A percentile compares a stretch with the other conserved stretches of the same genome.
phyloP scores from a whole-genome alignment of 2,113 vertebrate genomes.

The Alligator mississippiensis region DNA sequence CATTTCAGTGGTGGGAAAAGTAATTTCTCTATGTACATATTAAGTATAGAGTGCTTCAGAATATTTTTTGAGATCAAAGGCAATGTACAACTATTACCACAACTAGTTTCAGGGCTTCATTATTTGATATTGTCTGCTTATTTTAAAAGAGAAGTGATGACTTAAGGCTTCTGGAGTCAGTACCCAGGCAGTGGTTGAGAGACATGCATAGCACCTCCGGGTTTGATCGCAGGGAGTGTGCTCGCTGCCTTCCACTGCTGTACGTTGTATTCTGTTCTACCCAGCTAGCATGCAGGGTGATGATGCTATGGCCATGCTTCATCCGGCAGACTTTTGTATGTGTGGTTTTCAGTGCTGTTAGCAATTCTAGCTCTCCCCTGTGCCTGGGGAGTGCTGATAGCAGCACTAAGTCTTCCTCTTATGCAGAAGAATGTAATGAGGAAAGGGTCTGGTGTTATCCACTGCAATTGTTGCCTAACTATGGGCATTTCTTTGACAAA shows the following conservation, averaged over 20 bases:
- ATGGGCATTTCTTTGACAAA: background rate
- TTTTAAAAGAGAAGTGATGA: too few species aligned
- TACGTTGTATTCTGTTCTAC: background rate
- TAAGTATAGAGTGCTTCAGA: too few species aligned
- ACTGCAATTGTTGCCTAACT: background rate
- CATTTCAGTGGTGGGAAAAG: too few species aligned
- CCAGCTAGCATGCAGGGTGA: background rate
- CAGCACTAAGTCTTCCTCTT: background rate
- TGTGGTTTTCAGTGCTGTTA: background rate
- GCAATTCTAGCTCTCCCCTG: background rate
- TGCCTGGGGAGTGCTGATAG: background rate
- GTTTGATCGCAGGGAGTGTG: background rate
- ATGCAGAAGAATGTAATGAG: background rate
- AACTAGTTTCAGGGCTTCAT: too few species aligned
- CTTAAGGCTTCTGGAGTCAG: too few species aligned
- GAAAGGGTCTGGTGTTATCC: background rate
- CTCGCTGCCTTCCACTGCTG: background rate
- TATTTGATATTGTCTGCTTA: too few species aligned
- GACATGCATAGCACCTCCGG: background rate
- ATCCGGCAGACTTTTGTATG: background rate
- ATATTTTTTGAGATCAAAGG: too few species aligned
- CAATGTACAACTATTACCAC: too few species aligned
- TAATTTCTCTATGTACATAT: too few species aligned
- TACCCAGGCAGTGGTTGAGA: background rate
- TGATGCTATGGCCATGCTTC: background rate